These are phyloP conservation scores for Lathronympha strigana DNA, from an alignment of 2,888 invertebrate genomes.

Conservation along the genomic window DNA sequence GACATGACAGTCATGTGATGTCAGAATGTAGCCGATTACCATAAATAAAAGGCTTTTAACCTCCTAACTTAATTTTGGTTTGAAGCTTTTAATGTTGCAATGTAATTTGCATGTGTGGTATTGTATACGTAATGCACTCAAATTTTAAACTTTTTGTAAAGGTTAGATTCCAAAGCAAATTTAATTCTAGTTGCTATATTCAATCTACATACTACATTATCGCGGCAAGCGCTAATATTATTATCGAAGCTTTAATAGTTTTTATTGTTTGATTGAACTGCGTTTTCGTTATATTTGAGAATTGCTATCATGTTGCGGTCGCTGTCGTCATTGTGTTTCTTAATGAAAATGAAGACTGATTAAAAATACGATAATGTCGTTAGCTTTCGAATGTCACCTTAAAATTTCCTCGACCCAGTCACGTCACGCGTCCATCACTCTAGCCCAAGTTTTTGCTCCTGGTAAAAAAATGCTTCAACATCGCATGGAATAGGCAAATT, in stretches of 20 bases:
- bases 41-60: neutral
- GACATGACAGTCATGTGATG: slow-evolving; percentile 44
- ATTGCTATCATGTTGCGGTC: no score
- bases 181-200: no score
- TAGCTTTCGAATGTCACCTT: no score
- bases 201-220: no score
- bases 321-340: no score
- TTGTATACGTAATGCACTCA: slow-evolving; percentile 19
- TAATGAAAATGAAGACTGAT: no score
- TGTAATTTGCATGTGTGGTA: slow-evolving; percentile 20
- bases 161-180: no score
- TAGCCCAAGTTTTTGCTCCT: slow-evolving; percentile 58
- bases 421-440: slow-evolving; percentile 43
- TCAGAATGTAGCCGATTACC: slow-evolving; percentile 38
- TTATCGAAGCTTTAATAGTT: no score
- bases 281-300: no score
- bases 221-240: no score
- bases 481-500: slow-evolving; percentile 67
- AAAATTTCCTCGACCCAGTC: slow-evolving; percentile 32
- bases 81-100: slow-evolving; percentile 11
- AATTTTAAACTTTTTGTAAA: slow-evolving; percentile 19
- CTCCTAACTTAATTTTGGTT: slow-evolving; percentile 7
- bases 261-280: no score
- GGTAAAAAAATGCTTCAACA: slow-evolving; percentile 69
- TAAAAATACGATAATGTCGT: no score